Evolutionary conservation across 2,797 vertebrate species (phyloP), one percentile per base, ranked within the genome.

Genomic region (Malurus splendens): DNA sequence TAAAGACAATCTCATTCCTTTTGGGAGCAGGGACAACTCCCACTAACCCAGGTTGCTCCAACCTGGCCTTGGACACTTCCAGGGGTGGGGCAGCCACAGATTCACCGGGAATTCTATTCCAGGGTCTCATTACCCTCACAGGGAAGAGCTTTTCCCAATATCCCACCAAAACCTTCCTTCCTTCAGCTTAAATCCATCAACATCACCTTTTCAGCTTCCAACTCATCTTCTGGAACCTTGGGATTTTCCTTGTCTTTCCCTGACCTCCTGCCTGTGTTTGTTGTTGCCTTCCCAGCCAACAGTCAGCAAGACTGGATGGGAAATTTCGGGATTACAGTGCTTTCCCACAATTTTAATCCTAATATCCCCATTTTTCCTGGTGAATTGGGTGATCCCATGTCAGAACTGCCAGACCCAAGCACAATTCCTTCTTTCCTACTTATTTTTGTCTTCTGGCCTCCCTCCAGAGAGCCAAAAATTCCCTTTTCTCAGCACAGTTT

Each of bases 21-120:
- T 18, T 0, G 0, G 33, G 10, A 33, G 32, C 1, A 16, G 18
- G 32, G 32, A 57, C 19, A 47, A 2, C 4, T 42, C 23, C 3
- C 47, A 2, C 4, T 10, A 2, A 8, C 10, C 47, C 41, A 32
- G n/a, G 6, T 0, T 12, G n/a, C 27, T 80, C n/a, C 54, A 36
- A 5, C 15, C 2, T 5, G 68, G 12, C 33, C 9, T 48, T 12
- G 54, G 0, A 36, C 18, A 18, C 4, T 48, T 60, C 61, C 76
- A 54, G 60, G 68, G 33, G 24, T 54, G 54, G 18, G 18, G 3
- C 1, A 60, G 4, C 11, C 60, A 24, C 10, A 17, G 41, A 2
- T 72, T 54, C 60, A 6, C 41, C 17, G 18, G 33, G 30, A 45
- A 60, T 42, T 36, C 30, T 23, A 7, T 42, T 14, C 41, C 54